A percentile compares a stretch with the other conserved stretches of the same genome.
phyloP scores from a whole-genome alignment of 2,888 invertebrate genomes.

The Epicampocera succincta region DNA sequence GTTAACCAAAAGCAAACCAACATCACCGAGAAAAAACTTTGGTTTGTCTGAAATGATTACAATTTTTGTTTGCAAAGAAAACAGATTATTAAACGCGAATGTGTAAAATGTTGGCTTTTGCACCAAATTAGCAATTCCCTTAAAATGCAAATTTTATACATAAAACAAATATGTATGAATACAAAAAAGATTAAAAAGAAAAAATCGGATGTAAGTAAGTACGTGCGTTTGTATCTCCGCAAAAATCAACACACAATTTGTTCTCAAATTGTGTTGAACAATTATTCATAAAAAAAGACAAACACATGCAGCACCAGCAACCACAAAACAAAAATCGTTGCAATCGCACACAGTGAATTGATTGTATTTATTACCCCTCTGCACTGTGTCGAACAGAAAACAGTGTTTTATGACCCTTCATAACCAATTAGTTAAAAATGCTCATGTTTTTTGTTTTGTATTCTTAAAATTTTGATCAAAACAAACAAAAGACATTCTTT shows the following conservation, averaged over 20 bases:
- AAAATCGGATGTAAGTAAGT: background rate
- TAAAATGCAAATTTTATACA: too few relatives aligned
- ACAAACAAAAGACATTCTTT: constrained; percentile 51
- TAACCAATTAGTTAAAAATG: constrained; percentile 56
- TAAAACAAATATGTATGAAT: too few relatives aligned
- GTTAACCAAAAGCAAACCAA: too few relatives aligned
- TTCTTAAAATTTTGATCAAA: constrained; percentile 45
- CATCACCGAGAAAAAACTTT: too few relatives aligned
- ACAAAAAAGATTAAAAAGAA: background rate
- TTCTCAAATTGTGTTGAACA: constrained; percentile 40
- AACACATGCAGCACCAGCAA: background rate
- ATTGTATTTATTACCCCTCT: background rate
- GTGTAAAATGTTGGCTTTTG: too few relatives aligned
- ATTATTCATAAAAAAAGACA: constrained; percentile 18
- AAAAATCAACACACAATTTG: constrained; percentile 26
- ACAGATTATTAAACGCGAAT: too few relatives aligned
- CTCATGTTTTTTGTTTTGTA: constrained; percentile 25
- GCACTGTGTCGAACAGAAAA: constrained; percentile 11
- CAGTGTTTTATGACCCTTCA: constrained; percentile 44
- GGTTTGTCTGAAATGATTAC: too few relatives aligned
- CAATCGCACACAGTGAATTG: background rate
- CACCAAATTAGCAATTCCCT: too few relatives aligned
- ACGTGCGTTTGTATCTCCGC: background rate
- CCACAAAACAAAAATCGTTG: background rate
- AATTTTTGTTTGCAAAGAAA: too few relatives aligned